Base-by-base conservation (phyloP, 2,113 vertebrate species). In the pig (Sus scrofa) region DNA sequence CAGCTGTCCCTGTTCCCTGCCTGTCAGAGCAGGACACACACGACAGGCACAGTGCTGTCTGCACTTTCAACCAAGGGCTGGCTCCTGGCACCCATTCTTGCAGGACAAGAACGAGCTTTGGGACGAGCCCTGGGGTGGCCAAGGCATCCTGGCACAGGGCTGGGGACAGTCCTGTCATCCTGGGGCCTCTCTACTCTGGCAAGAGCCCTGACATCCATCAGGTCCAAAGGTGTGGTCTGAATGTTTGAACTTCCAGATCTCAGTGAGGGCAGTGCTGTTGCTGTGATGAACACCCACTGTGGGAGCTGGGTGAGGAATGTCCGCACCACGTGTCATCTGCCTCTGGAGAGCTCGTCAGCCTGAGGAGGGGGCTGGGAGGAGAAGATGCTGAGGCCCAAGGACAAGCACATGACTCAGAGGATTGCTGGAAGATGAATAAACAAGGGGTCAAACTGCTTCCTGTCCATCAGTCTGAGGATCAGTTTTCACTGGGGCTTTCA, bases 121-220 rank as follows among this genome's bases (percentile, higher is more conserved):
- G 65, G 34, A 52, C 27, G 14, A 26, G 20, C 14, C 84, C 22
- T 11, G n/a, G 39, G 44, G 44, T 0, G 0, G 32, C 22, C 22
- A 18, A 9, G 2, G 26, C 79, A 83, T 14, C 32, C 26, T 30
- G 39, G 22, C 10, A 85, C 32, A 73, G 15, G 7, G 18, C 7
- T 9, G 2, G 24, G n/a, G 24, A 24, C 39, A 26, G 32, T 27
- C 30, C 56, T 89, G 79, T 15, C 19, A 9, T 81, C n/a, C 34
- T 5, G 15, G 39, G 65, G 26, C 58, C 32, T 30, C 18, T 85
- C n/a, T 62, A 68, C 60, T 39, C 56, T 13, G 16, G 32, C 37
- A 37, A 44, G 27, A 79, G 56, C 19, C 52, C 39, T 22, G 2
- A 3, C 34, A 58, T 6, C 54, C 73, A 26, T 86, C 52, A 50